phyloP scores from a whole-genome alignment of 2,888 invertebrate species.

The Melipona bicolor region DNA sequence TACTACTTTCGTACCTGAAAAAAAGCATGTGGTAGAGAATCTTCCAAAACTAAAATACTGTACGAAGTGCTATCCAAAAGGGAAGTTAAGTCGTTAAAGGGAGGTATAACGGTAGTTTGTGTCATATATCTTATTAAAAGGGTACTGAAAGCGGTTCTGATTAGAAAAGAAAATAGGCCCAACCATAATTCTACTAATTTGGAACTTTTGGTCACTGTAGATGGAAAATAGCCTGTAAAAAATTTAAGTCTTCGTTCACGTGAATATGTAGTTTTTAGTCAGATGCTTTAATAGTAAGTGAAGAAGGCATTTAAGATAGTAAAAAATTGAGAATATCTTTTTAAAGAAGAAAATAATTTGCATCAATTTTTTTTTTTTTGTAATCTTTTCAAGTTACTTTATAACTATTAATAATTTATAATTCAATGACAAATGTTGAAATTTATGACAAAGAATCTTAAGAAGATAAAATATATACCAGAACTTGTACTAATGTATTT shows the following conservation, averaged over 20 bases:
- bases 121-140: slow-evolving; percentile 66
- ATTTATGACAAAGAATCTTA: background rate
- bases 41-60: slow-evolving; percentile 44
- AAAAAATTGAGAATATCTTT: background rate
- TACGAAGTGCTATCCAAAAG: slow-evolving; percentile 63
- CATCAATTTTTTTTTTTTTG: background rate
- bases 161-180: slow-evolving; percentile 64
- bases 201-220: slow-evolving; percentile 32
- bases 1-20: slow-evolving; percentile 53
- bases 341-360: background rate
- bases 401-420: background rate
- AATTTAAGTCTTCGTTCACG: background rate
- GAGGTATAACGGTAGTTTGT: slow-evolving; percentile 47
- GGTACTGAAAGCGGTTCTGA: slow-evolving; percentile 60
- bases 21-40: slow-evolving; percentile 40
- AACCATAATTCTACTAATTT: slow-evolving; percentile 58
- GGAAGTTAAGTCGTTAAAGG: slow-evolving; percentile 63
- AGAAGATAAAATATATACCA: background rate
- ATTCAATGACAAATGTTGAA: background rate
- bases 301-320: background rate
- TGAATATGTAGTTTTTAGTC: background rate
- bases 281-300: background rate
- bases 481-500: background rate
- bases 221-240: slow-evolving; percentile 45
- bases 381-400: background rate